Base-by-base conservation (phyloP, 1,140 invertebrate species). In the Orussus abietinus region DNA sequence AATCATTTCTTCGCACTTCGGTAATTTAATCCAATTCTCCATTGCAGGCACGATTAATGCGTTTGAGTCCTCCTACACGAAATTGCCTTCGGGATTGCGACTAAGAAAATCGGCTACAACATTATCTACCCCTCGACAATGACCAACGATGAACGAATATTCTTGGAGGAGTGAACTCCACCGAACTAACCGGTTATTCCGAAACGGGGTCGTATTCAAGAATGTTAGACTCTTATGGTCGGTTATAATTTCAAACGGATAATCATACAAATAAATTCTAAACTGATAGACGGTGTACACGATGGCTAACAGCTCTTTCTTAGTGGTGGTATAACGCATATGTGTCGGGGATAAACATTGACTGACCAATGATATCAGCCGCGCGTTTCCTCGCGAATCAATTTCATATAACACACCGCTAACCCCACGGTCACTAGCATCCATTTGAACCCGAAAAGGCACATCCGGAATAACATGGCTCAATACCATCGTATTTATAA, bases 41-140 rank as follows among this genome's bases (percentile, higher is more conserved):
- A n/a, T n/a, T n/a, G n/a, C n/a, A n/a, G n/a, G n/a, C n/a, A n/a
- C n/a, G n/a, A n/a, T n/a, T n/a, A n/a, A n/a, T n/a, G n/a, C n/a
- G n/a, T n/a, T n/a, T n/a, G n/a, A n/a, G n/a, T n/a, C n/a, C n/a
- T n/a, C n/a, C n/a, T n/a, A n/a, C n/a, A n/a, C n/a, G n/a, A n/a
- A n/a, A n/a, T n/a, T n/a, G n/a, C n/a, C n/a, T n/a, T 41, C 33
- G 5, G 33, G 33, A 34, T 38, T 38, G 29, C 36, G n/a, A 35
- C 33, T 41, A 12, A 19, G 41, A 39, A 40, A 42, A 42, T 38
- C 32, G 11, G 30, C 29, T 4, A 50, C 29, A 1, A 31, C 14
- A 34, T 50, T 50, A 18, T 50, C 26, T 29, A 7, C 9, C 1
- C 34, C 48, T 9, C 5, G 15, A 20, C 42, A 45, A 28, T 42